These are phyloP conservation scores for Lanistes nyassanus DNA, from an alignment of 1,140 invertebrate genomes.

Conservation along the genomic window DNA sequence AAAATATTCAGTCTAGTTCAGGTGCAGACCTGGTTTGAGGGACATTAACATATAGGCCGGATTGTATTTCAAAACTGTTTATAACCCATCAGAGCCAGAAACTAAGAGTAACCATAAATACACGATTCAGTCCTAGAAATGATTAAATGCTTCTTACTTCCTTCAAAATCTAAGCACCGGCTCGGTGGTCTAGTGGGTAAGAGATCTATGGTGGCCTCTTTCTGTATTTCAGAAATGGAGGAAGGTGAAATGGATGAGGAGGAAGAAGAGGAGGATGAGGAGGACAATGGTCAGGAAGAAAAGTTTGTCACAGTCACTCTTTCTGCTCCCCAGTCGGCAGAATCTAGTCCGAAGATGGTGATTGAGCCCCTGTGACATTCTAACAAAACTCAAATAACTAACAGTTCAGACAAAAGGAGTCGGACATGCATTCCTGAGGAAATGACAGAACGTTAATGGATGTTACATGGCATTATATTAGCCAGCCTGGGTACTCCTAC, in stretches of 20 bases:
- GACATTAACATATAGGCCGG: too few relatives aligned
- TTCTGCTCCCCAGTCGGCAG: background rate
- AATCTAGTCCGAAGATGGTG: conserved; percentile 14
- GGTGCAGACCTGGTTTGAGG: too few relatives aligned
- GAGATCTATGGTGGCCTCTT: background rate
- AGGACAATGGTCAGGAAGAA: conserved; percentile 11
- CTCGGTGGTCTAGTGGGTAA: background rate
- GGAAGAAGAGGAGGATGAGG: conserved; percentile 26
- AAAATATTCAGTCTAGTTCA: too few relatives aligned
- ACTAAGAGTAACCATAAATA: background rate
- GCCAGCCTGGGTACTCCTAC: too few relatives aligned
- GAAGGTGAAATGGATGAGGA: conserved; percentile 26
- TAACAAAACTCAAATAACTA: too few relatives aligned
- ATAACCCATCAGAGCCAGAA: too few relatives aligned
- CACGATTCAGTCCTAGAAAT: background rate
- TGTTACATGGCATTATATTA: too few relatives aligned
- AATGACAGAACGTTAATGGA: too few relatives aligned
- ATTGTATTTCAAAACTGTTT: too few relatives aligned
- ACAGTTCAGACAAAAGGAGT: too few relatives aligned
- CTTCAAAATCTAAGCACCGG: background rate
- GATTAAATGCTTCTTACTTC: background rate
- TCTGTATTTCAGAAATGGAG: conserved; percentile 9
- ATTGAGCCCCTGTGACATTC: background rate
- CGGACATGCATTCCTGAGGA: too few relatives aligned
- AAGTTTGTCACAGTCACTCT: conserved; percentile 17